Evolutionary conservation across 2,888 invertebrate species (phyloP).

Genomic region (Abrostola tripartita): DNA sequence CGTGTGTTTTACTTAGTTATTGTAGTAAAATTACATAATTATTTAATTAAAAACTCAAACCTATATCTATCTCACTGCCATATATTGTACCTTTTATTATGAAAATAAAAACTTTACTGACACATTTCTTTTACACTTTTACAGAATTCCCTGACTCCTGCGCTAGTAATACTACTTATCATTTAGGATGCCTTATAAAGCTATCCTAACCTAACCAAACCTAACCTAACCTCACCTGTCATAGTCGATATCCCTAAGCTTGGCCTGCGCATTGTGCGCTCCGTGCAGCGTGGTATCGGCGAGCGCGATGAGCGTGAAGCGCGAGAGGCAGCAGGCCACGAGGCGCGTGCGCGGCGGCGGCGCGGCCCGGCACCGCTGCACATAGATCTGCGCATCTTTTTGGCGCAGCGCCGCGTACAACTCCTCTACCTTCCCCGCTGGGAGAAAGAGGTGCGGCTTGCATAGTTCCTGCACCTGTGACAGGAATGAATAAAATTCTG

Average conservation of each 20-base stretch:
- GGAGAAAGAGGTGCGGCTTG: constrained; percentile 94
- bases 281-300: constrained; percentile 97
- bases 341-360: constrained; percentile 90
- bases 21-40: too few species aligned
- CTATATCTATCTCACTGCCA: too few species aligned
- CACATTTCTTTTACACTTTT: too few species aligned
- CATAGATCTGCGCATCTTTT: constrained; percentile 98
- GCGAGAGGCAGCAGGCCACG: constrained; percentile 95
- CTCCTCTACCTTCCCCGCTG: constrained; percentile 96
- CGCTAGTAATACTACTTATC: too few species aligned
- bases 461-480: constrained; percentile 90
- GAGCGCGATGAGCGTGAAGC: constrained; percentile 90
- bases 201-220: too few species aligned
- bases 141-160: too few species aligned
- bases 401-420: constrained; percentile 95
- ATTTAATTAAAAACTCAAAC: too few species aligned
- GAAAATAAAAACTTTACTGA: too few species aligned
- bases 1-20: too few species aligned
- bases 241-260: constrained; percentile 94
- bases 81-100: too few species aligned
- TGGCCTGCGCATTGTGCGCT: constrained; percentile 91
- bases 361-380: constrained; percentile 91
- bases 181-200: too few species aligned
- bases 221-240: constrained; percentile 87
- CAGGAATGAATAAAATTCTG: background rate